Evolutionary conservation across 2,113 vertebrate species (phyloP), one percentile per base, ranked within the genome.

Genomic region (Oryctolagus cuniculus): DNA sequence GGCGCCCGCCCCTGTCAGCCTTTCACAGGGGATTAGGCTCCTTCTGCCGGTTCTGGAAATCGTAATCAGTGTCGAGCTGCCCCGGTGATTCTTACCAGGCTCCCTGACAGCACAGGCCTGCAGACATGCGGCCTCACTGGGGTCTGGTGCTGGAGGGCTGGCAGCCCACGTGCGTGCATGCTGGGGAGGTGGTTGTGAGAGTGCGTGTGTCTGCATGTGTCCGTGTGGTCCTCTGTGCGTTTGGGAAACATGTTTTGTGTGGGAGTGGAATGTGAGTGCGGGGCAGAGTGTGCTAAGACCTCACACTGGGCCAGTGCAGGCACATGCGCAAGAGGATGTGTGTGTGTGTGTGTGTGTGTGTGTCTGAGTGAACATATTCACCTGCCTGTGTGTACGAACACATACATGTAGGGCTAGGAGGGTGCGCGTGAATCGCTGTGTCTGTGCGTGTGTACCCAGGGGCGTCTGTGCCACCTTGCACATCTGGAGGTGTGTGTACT

Each of bases 1-100:
- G 98, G 98, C 98, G 97, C 97, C 98, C 49, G 97, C 97, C 98
- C 44, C 98, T 97, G 98, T 98, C 98, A 98, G 98, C 98, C 98
- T 98, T 98, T 98, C 98, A 98, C 97, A 97, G 97, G 81, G 98
- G 98, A 98, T 98, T 98, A 98, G 97, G 97, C 97, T 97, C 97
- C 98, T 98, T 97, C 97, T 91, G 31, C 95, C 89, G 97, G 98
- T 98, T 98, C 98, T 98, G 98, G 98, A 98, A 97, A 98, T 97
- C 97, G 97, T 98, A 97, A 97, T 98, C 98, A 97, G 98, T 97
- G 96, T 21, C 5, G 74, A 97, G 97, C 96, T 61, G 96, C 92
- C 93, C 96, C 55, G 91, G 72, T 96, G 97, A 98, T 96, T 98
- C 95, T 97, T 96, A 84, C 97, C 93, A 98, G 98, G 97, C 95